Percentiles rank a stretch among this genome's conserved stretches.
These are phyloP conservation scores for Halisarca cf. caerulea DNA, from an alignment of 37 sponge, comb jelly and placozoan species.

Conservation along the genomic window DNA sequence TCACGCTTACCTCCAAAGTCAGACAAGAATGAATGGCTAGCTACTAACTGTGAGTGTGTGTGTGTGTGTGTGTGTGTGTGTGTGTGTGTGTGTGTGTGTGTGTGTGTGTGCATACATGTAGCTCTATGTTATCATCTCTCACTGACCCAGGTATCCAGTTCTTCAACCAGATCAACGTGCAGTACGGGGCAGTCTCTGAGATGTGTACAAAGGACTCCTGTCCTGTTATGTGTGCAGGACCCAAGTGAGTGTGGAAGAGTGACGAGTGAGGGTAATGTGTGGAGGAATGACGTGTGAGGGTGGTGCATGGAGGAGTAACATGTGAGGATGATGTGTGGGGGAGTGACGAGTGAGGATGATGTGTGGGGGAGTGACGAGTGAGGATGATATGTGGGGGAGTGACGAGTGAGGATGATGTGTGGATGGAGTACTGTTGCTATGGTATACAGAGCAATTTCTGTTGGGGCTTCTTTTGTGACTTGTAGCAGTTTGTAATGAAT, in stretches of 20 bases:
- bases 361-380: too few species aligned
- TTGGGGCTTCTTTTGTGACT: too few species aligned
- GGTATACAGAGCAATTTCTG: too few species aligned
- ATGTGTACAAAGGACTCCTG: constrained; percentile 59
- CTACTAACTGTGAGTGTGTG: constrained; percentile 74
- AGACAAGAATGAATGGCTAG: constrained; percentile 81
- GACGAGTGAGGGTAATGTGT: too few species aligned
- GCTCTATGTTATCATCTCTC: background rate
- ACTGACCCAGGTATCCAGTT: constrained; percentile 55
- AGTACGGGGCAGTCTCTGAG: constrained; percentile 57
- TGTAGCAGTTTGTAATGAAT: too few species aligned
- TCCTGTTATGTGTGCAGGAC: constrained; percentile 74
- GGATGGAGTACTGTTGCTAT: too few species aligned
- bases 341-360: too few species aligned
- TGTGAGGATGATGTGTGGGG: too few species aligned
- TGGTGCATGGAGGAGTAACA: too few species aligned
- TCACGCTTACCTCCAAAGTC: constrained; percentile 56
- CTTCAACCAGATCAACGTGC: constrained; percentile 67
- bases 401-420: too few species aligned
- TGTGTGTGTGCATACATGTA: background rate
- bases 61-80: constrained; percentile 29
- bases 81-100: constrained; percentile 12
- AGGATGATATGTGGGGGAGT: too few species aligned
- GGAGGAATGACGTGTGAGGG: too few species aligned
- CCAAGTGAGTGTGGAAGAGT: constrained; percentile 67